Evolutionary conservation across 2,797 vertebrate genomes (phyloP), one percentile per base, ranked within the genome.

Genomic region (Pseudopleuronectes americanus): DNA sequence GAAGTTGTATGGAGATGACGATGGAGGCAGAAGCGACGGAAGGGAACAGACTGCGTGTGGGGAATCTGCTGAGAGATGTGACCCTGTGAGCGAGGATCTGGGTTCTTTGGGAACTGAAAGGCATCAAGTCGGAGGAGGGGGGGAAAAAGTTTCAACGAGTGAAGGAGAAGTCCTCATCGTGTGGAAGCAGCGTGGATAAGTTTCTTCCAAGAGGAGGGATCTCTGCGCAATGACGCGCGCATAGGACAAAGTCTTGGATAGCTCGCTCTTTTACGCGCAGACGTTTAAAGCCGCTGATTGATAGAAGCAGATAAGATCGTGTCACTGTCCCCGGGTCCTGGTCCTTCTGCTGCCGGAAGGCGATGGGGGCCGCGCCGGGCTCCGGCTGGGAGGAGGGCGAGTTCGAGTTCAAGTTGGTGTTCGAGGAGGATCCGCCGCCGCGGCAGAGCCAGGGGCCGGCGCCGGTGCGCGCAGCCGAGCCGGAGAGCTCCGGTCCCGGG

Each of bases 371-470:
- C 65, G 96, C 96, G 82, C 92, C 94, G 66, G 95, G 95, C 81
- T 88, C 94, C 13, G 95, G 92, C 89, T 97, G 96, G 94, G 96
- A 97, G 90, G 96, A 97, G 90, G 96, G 95, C 79, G 96, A 97
- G 90, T 95, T 97, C 84, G 96, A 97, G 84, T 97, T 97, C 92
- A 96, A 96, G 89, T 89, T 97, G 90, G 95, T 97, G 83, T 97
- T 97, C 87, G 96, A 97, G 79, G 96, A 96, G 83, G 94, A 96
- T 64, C 93, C 93, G 69, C 92, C 92, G 82, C 77, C 91, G 71
- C 84, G 91, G 52, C 92, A 83, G 87, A 79, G 84, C 90, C 90
- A 86, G 93, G 75, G 94, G 87, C 86, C 85, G 56, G 70, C 85
- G 69, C 87, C 90, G 76, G 87, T 66, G 79, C 84, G 80, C 84